These are phyloP conservation scores for Theristus sp. DNA, from an alignment of 2,888 invertebrate species.

Conservation along the genomic window DNA sequence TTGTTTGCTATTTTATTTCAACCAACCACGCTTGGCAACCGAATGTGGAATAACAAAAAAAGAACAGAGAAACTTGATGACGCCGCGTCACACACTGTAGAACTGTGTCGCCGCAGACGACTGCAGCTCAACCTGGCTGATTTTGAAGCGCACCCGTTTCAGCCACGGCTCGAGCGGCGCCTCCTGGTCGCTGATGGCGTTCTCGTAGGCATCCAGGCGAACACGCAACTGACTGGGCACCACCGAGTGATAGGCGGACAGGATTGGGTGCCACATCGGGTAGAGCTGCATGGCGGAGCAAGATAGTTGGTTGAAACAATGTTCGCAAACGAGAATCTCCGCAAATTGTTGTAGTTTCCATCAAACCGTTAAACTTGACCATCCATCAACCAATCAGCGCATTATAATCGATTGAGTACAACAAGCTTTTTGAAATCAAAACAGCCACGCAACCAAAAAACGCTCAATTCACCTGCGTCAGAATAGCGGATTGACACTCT, in stretches of 20 bases:
- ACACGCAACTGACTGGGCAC: conserved; percentile 34
- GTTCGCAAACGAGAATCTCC: no score
- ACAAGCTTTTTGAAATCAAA: not conserved
- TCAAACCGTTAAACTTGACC: no score
- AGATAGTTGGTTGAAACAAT: no score
- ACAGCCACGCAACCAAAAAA: conserved; percentile 3
- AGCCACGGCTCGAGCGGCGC: conserved; percentile 45
- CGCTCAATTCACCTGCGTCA: conserved; percentile 71
- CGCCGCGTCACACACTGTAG: conserved; percentile 34
- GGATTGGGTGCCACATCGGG: conserved; percentile 85
- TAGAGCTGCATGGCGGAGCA: conserved; percentile 44
- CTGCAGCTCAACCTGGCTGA: conserved; percentile 88
- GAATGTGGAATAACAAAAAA: not conserved
- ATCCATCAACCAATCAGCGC: no score
- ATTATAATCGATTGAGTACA: no score
- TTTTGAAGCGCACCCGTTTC: conserved; percentile 81
- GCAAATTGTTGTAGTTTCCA: no score
- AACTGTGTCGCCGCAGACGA: conserved; percentile 77
- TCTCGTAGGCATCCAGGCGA: conserved; percentile 59
- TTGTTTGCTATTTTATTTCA: no score
- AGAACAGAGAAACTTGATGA: not conserved
- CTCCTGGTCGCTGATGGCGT: conserved; percentile 41
- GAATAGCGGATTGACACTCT: conserved; percentile 78
- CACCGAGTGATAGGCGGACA: conserved; percentile 71
- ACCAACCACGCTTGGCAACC: no score